These are phyloP conservation scores for Drosophila erecta DNA, from an alignment of 1,140 invertebrate genomes.

Conservation along the genomic window DNA sequence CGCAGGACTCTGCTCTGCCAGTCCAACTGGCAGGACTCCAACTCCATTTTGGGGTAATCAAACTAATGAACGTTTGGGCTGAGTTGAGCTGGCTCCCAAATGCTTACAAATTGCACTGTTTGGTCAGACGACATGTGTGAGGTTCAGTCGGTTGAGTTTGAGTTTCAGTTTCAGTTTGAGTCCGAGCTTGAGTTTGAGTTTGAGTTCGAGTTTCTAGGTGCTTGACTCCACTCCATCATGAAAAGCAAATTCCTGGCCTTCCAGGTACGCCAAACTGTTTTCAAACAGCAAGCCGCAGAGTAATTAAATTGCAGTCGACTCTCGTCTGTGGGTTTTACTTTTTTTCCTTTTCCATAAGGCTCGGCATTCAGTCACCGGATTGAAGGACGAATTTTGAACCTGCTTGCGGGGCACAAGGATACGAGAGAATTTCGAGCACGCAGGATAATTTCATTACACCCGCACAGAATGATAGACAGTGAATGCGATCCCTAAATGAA, in stretches of 20 bases:
- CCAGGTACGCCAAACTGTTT: conserved; percentile 41
- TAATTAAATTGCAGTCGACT: conserved; percentile 71
- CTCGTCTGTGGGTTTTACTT: conserved; percentile 25
- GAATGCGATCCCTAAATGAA: conserved; percentile 20
- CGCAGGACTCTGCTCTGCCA: background rate
- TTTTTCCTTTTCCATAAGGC: conserved; percentile 10
- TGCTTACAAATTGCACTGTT: conserved; percentile 45
- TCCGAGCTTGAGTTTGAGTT: conserved; percentile 2
- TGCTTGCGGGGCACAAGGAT: conserved; percentile 1
- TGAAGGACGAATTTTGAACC: conserved; percentile 76
- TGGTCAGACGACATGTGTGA: conserved; percentile 38
- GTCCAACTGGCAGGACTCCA: background rate
- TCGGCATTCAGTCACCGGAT: conserved; percentile 6
- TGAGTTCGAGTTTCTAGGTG: conserved; percentile 12
- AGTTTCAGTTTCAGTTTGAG: background rate
- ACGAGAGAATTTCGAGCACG: conserved; percentile 15
- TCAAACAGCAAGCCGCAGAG: conserved; percentile 53
- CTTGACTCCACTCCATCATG: conserved; percentile 28
- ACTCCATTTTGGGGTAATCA: conserved; percentile 57
- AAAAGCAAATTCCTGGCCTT: conserved; percentile 34
- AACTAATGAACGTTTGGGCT: conserved; percentile 54
- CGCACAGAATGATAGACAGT: conserved; percentile 13
- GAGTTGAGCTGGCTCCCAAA: conserved; percentile 15
- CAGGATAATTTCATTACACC: conserved; percentile 55
- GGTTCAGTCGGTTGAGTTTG: conserved; percentile 1